These are phyloP conservation scores for Amazonetta brasiliensis DNA, from an alignment of 2,797 vertebrate species.

Conservation along the genomic window DNA sequence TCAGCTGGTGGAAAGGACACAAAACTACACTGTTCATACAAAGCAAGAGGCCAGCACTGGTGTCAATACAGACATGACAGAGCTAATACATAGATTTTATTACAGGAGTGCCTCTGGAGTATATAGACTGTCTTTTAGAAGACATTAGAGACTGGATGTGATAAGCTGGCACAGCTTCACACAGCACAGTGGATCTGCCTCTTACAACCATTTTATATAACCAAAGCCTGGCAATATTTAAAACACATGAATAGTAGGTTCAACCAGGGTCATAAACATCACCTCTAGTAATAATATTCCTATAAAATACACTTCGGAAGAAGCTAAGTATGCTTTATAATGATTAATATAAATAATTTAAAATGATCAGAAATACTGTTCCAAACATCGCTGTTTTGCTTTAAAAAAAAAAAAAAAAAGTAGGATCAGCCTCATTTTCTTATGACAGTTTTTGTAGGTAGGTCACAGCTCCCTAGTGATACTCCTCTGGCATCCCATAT, in stretches of 20 bases:
- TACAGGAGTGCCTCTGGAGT: neutral
- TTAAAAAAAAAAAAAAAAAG: too few relatives aligned
- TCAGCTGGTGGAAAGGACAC: neutral
- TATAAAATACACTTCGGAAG: neutral
- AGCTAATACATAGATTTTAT: neutral
- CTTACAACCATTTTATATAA: neutral
- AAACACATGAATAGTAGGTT: neutral
- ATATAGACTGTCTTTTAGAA: neutral
- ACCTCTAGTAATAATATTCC: neutral
- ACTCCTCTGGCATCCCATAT: neutral
- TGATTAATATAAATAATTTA: neutral
- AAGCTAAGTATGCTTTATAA: neutral
- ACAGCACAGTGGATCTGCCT: neutral
- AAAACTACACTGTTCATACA: neutral
- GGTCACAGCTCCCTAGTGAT: neutral
- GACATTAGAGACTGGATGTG: neutral
- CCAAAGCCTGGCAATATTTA: neutral
- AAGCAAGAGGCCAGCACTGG: neutral
- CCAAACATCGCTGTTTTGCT: neutral
- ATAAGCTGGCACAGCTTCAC: neutral
- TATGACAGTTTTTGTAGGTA: neutral
- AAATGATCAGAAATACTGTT: neutral
- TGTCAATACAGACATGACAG: neutral
- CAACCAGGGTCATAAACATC: neutral
- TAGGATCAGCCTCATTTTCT: neutral